Conservation (phyloP, 2,113 vertebrate species). For the Alouatta palliata region DNA sequence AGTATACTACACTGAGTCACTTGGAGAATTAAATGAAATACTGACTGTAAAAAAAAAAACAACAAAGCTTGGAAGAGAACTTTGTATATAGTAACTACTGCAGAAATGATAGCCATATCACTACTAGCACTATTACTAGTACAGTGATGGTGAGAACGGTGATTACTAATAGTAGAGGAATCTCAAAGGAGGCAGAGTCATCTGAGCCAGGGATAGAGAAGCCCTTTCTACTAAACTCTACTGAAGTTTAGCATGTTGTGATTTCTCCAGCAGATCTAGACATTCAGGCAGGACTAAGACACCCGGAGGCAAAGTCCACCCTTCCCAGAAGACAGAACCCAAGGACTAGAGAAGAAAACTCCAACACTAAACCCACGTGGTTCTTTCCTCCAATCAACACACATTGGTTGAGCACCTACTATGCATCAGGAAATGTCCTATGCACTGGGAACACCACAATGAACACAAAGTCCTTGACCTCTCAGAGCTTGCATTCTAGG, state of each 20-base stretch:
- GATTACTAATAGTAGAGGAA: neutral
- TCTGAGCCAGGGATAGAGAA: neutral
- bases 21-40: conserved; percentile 20
- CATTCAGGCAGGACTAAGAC: neutral
- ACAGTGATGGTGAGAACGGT: neutral
- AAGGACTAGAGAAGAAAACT: neutral
- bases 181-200: neutral
- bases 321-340: neutral
- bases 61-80: neutral
- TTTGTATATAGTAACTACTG: neutral
- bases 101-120: neutral
- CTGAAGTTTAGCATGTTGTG: neutral
- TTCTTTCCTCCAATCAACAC: neutral
- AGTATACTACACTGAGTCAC: neutral
- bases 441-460: neutral
- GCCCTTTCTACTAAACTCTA: neutral
- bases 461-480: neutral
- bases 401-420: neutral
- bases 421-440: neutral
- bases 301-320: neutral
- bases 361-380: neutral
- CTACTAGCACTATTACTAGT: neutral
- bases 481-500: neutral
- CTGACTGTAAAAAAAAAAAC: neutral
- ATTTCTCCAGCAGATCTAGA: neutral